These are phyloP conservation scores for Anoplophora glabripennis DNA, from an alignment of 1,140 invertebrate genomes.

Conservation along the genomic window DNA sequence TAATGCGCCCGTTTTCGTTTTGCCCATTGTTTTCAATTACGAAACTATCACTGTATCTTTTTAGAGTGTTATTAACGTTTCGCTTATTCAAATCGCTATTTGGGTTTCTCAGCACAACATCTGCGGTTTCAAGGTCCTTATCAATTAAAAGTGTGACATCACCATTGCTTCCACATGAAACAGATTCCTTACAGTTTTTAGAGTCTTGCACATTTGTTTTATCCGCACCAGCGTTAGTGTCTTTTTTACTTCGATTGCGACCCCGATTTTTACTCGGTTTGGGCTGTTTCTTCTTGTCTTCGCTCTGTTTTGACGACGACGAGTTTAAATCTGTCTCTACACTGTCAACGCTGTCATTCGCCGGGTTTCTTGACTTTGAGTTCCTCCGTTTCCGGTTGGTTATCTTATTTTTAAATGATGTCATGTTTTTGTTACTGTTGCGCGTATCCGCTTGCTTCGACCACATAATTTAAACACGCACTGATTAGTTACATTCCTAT, in stretches of 20 bases:
- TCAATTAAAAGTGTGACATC: conserved; percentile 9
- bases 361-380: conserved; percentile 21
- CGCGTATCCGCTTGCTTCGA: conserved; percentile 41
- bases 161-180: conserved; percentile 2
- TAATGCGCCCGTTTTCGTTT: conserved; percentile 11
- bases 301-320: conserved; percentile 15
- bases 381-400: conserved; percentile 41
- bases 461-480: conserved; percentile 35
- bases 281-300: conserved; percentile 16
- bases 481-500: conserved; percentile 18
- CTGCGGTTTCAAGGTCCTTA: conserved; percentile 19
- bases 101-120: conserved; percentile 30
- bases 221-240: background rate
- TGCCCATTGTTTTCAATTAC: conserved; percentile 36
- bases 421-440: conserved; percentile 35
- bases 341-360: conserved; percentile 9
- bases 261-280: conserved; percentile 18
- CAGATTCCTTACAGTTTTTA: background rate
- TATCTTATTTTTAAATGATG: conserved; percentile 42
- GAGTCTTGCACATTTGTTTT: background rate
- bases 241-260: conserved; percentile 22
- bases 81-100: conserved; percentile 5
- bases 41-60: conserved; percentile 47
- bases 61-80: conserved; percentile 24
- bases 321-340: conserved; percentile 10